Evolutionary conservation across 2,888 invertebrate genomes (phyloP).

Genomic region (Dusona sp.): DNA sequence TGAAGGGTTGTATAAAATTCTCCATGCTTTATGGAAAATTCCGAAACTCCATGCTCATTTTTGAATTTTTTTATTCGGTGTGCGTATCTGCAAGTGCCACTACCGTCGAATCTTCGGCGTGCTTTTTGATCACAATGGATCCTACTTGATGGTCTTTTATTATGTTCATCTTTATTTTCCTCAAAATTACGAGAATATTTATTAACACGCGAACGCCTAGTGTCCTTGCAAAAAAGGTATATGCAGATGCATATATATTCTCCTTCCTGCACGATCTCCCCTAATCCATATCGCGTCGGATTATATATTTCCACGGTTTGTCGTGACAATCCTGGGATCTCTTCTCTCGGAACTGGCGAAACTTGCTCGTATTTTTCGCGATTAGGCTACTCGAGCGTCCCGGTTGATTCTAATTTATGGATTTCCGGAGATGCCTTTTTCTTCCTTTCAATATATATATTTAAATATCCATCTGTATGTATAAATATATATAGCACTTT

Average conservation of each 20-base stretch:
- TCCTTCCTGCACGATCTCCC: constrained; percentile 37
- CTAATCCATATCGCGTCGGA: constrained; percentile 79
- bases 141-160: constrained; percentile 44
- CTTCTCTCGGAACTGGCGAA: constrained; percentile 62
- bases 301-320: constrained; percentile 78
- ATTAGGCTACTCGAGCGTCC: constrained; percentile 79
- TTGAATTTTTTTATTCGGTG: background rate
- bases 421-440: constrained; percentile 75
- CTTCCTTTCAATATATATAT: constrained; percentile 19
- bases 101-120: constrained; percentile 23
- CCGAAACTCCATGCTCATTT: background rate
- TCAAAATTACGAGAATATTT: constrained; percentile 60
- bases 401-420: constrained; percentile 82
- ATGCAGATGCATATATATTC: background rate
- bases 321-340: constrained; percentile 32
- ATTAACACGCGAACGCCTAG: constrained; percentile 45
- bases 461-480: background rate
- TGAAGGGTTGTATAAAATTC: background rate
- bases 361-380: constrained; percentile 80
- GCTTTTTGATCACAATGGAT: constrained; percentile 39
- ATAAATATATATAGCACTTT: constrained; percentile 7
- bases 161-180: constrained; percentile 47
- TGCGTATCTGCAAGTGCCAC: background rate
- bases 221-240: constrained; percentile 18
- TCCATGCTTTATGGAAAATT: background rate